Evolutionary conservation across 2,113 vertebrate species (phyloP).

Genomic region (Microtus montanus): DNA sequence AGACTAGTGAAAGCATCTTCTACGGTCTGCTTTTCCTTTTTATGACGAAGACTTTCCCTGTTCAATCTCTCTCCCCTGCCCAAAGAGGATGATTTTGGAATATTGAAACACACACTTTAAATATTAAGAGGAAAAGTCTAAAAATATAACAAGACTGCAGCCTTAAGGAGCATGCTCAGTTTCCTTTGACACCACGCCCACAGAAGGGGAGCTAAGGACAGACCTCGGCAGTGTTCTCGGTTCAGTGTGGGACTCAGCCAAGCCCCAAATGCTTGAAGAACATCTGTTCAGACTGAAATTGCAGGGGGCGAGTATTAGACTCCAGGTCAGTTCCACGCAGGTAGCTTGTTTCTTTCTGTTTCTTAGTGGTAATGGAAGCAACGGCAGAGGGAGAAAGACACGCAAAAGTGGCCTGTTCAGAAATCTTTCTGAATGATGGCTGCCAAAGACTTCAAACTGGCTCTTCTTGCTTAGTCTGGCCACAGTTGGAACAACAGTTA

Average conservation of each 20-base stretch:
- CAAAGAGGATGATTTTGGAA: conserved; percentile 5
- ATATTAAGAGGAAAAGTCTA: conserved; percentile 43
- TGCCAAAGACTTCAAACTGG: conserved; percentile 60
- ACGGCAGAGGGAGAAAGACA: not conserved
- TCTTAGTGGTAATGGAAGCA: conserved; percentile 25
- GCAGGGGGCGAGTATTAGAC: conserved; percentile 48
- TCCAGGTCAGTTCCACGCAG: conserved; percentile 22
- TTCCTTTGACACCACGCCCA: not conserved
- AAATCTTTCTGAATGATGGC: conserved; percentile 50
- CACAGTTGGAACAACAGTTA: conserved; percentile 62
- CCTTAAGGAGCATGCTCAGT: conserved; percentile 36
- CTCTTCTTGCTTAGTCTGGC: conserved; percentile 58
- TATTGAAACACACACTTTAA: conserved; percentile 5
- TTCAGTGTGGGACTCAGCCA: conserved; percentile 67
- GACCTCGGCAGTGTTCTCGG: conserved; percentile 26
- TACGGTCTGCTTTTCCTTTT: not conserved
- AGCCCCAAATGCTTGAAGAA: conserved; percentile 60
- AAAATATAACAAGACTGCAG: conserved; percentile 40
- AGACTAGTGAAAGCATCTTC: conserved; percentile 38
- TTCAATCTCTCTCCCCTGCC: not conserved
- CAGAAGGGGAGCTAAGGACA: conserved; percentile 63
- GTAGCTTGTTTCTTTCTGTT: conserved; percentile 65
- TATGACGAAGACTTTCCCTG: not conserved
- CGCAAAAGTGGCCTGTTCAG: conserved; percentile 48
- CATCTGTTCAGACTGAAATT: conserved; percentile 63